A percentile compares a stretch with the other conserved stretches of the same genome.
Evolutionary conservation across 2,797 vertebrate genomes (phyloP).

Genomic region (Sebastes nivosus): DNA sequence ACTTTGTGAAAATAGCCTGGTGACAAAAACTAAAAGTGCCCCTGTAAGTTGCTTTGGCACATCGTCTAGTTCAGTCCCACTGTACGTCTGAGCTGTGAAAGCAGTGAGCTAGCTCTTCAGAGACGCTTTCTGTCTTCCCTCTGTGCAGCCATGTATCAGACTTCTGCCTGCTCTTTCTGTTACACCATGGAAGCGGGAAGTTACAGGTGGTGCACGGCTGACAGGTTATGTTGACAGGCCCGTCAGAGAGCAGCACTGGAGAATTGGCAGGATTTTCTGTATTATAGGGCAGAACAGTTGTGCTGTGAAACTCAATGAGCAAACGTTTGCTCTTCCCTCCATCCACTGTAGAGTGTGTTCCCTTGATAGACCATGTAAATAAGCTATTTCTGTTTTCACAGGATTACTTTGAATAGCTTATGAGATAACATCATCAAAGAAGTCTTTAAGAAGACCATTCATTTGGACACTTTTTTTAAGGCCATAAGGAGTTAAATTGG

Average conservation of each 20-base stretch:
- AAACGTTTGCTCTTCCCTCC: constrained; percentile 19
- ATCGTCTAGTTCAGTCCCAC: background rate
- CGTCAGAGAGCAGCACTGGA: constrained; percentile 23
- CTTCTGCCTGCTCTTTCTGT: background rate
- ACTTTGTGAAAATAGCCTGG: background rate
- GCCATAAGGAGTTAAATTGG: too few species aligned
- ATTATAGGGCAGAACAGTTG: constrained; percentile 26
- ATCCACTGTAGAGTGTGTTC: background rate
- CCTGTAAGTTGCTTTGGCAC: background rate
- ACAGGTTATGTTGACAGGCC: constrained; percentile 35
- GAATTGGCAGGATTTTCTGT: constrained; percentile 38
- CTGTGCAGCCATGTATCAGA: constrained; percentile 6
- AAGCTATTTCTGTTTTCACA: background rate
- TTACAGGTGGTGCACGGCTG: background rate
- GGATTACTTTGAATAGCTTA: background rate
- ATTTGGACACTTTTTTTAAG: background rate
- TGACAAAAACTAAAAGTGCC: background rate
- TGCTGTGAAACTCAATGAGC: constrained; percentile 44
- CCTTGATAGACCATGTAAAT: background rate
- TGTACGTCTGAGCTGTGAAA: background rate
- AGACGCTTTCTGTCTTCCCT: background rate
- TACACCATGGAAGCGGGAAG: background rate
- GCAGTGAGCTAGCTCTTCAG: constrained; percentile 1
- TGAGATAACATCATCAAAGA: background rate
- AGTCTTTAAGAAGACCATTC: background rate